These are phyloP conservation scores for Saccopteryx bilineata DNA, from an alignment of 2,113 vertebrate genomes.

Conservation along the genomic window DNA sequence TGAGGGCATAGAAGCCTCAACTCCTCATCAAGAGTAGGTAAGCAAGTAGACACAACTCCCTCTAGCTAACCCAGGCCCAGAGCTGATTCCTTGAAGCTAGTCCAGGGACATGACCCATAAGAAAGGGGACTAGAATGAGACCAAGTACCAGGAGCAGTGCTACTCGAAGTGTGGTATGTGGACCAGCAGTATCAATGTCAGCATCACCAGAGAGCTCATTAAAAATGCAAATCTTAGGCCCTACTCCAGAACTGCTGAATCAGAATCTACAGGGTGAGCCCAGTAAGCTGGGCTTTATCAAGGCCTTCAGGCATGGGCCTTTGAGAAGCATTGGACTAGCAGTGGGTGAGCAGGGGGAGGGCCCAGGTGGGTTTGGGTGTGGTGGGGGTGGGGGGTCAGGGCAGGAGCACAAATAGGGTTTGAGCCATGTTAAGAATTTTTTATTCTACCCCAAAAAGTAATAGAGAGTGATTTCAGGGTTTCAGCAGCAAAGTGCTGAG, in stretches of 20 bases:
- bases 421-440: neutral
- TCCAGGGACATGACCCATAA: too few relatives aligned
- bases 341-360: neutral
- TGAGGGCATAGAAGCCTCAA: too few relatives aligned
- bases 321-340: neutral
- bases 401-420: neutral
- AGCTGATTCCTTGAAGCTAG: too few relatives aligned
- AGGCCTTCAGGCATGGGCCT: neutral
- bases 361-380: neutral
- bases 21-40: too few relatives aligned
- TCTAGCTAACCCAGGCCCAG: too few relatives aligned
- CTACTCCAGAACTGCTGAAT: neutral
- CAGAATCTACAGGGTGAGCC: neutral
- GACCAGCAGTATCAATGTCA: neutral
- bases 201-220: neutral
- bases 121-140: neutral
- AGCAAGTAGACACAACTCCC: too few relatives aligned
- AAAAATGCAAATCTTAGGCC: neutral
- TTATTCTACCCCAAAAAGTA: neutral
- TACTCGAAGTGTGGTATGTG: neutral
- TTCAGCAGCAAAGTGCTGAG: neutral
- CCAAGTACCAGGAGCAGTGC: too few relatives aligned
- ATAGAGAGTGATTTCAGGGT: neutral
- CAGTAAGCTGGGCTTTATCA: neutral
- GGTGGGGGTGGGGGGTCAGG: accelerated